phyloP scores from a whole-genome alignment of 1,140 invertebrate genomes.

The Heterodera schachtii region DNA sequence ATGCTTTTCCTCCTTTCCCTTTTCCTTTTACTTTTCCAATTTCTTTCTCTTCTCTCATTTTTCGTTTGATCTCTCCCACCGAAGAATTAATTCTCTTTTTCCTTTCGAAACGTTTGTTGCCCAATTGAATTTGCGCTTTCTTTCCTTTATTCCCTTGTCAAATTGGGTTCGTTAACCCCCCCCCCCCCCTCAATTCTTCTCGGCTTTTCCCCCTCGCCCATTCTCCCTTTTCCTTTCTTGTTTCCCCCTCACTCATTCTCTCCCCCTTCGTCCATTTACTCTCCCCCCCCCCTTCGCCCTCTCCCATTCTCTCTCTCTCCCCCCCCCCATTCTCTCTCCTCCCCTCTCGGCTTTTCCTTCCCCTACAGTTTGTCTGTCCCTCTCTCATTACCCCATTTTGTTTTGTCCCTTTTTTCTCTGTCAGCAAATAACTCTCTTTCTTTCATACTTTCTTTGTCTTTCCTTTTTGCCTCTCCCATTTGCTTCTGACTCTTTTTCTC shows the following conservation, averaged over 20 bases:
- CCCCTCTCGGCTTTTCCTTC: neutral
- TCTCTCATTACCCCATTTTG: too few species aligned
- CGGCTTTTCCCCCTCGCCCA: neutral
- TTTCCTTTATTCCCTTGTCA: neutral
- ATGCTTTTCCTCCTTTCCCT: neutral
- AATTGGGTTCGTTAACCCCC: constrained; percentile 15
- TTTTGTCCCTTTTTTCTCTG: too few species aligned
- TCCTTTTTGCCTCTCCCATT: too few species aligned
- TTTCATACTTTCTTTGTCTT: too few species aligned
- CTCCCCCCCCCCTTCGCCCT: neutral
- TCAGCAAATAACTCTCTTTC: too few species aligned
- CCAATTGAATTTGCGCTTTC: constrained; percentile 9
- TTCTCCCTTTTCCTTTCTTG: neutral
- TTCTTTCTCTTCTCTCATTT: neutral
- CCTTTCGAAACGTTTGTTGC: constrained; percentile 5
- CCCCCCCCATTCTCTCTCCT: neutral
- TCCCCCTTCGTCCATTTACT: neutral
- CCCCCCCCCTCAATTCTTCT: neutral
- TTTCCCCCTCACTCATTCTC: neutral
- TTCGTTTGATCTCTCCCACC: neutral
- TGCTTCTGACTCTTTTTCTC: too few species aligned
- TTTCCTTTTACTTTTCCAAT: neutral
- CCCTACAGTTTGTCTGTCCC: too few species aligned
- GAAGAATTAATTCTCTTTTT: constrained; percentile 11
- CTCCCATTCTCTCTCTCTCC: too few species aligned